Evolutionary conservation across 2,113 vertebrate genomes (phyloP), one percentile per base, ranked within the genome.

Genomic region (Oncorhynchus kisutch): DNA sequence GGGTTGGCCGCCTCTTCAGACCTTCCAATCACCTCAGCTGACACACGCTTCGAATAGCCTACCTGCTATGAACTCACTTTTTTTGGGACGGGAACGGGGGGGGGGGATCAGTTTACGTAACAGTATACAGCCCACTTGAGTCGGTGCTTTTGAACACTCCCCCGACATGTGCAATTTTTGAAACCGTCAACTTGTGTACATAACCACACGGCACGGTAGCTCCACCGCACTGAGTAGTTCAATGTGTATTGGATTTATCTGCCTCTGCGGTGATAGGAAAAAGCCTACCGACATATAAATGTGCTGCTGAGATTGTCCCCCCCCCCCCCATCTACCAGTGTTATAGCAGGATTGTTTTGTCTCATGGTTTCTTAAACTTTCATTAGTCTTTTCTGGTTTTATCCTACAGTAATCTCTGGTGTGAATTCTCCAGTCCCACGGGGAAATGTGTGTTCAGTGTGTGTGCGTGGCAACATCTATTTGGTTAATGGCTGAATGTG

Each of bases 101-200:
- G 7, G 59, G 51, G 6, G 16, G 59, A 11, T 22, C 59, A 62
- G n/a, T 62, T 62, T 62, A n/a, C 2, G n/a, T 62, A 62, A 62
- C 59, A 1, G 59, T 22, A 62, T 22, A 62, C 5, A 62, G 59
- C 67, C 31, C 8, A 77, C 64, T 67, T 65, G 71, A 71, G 70
- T 75, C 57, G 74, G 77, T 60, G 74, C 80, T 80, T 77, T 79
- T 20, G 25, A 29, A 31, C 68, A 72, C 75, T 51, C 16, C 27
- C 66, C 66, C 31, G 27, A 82, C 60, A 2, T 45, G 2, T 45
- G 39, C 39, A 39, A 39, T 39, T 39, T 39, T 9, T 7, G 2
- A 22, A 22, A 22, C 59, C 14, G 59, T 22, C 59, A 60, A n/a
- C 16, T 60, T 60, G 59, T 60, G 20, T 60, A 4, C 7, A 3